Evolutionary conservation across 2,797 vertebrate genomes (phyloP).

Genomic region (Varecia variegata): DNA sequence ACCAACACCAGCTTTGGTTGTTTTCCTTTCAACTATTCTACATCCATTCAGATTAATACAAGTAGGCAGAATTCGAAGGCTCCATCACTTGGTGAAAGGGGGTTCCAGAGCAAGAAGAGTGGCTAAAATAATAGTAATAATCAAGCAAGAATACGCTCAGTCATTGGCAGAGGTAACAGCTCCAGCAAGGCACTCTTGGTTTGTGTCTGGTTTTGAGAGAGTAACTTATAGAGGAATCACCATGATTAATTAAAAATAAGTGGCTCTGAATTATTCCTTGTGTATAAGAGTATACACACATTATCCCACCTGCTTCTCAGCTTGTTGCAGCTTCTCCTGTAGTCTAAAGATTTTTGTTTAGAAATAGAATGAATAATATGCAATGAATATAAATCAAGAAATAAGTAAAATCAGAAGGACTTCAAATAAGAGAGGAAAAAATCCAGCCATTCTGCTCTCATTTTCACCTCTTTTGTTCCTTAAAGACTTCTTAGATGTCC

Average conservation of each 20-base stretch:
- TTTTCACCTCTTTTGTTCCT: conserved; percentile 34
- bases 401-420: conserved; percentile 41
- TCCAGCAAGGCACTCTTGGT: not conserved
- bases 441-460: not conserved
- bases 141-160: not conserved
- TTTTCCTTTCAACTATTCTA: not conserved
- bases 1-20: not conserved
- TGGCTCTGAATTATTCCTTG: not conserved
- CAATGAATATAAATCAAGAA: conserved; percentile 8
- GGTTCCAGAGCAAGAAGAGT: not conserved
- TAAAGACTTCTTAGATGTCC: conserved; percentile 60
- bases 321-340: not conserved
- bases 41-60: not conserved
- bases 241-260: not conserved
- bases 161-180: not conserved
- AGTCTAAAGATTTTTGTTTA: not conserved
- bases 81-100: not conserved
- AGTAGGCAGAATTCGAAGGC: not conserved
- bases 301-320: not conserved
- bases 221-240: not conserved
- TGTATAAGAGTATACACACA: not conserved
- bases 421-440: conserved; percentile 32
- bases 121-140: not conserved
- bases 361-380: conserved; percentile 2
- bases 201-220: not conserved